Conservation (phyloP, 2,888 invertebrate genomes). For the Scotopteryx bipunctaria region DNA sequence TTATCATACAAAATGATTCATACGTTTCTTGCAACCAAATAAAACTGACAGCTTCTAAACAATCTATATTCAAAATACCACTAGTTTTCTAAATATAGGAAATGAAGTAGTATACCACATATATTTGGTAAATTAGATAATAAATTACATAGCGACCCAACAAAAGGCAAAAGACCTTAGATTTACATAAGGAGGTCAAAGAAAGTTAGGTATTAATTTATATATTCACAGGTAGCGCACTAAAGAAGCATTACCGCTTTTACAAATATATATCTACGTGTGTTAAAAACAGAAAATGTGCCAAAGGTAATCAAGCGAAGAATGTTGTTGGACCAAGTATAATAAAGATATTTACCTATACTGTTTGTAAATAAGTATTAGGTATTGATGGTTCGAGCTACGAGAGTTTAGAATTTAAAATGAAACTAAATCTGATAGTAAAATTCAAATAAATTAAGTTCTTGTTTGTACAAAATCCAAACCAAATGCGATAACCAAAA, state of each 20-base stretch:
- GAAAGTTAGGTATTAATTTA: conserved; percentile 27
- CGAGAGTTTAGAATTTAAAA: too few species aligned
- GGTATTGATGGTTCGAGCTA: too few species aligned
- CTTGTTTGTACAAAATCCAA: too few species aligned
- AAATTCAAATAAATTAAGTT: too few species aligned
- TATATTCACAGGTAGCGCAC: conserved; percentile 20
- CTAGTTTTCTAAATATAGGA: too few species aligned
- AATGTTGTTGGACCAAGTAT: conserved; percentile 7
- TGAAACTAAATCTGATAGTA: too few species aligned
- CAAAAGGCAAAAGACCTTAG: not conserved
- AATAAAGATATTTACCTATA: not conserved
- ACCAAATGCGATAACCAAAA: too few species aligned
- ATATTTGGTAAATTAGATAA: too few species aligned
- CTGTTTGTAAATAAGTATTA: conserved; percentile 10
- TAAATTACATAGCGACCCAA: not conserved
- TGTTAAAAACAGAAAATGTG: conserved; percentile 13
- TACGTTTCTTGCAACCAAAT: not conserved
- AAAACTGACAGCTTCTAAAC: not conserved
- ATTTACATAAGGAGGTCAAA: conserved; percentile 25
- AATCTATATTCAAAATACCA: not conserved
- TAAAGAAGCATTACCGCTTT: conserved; percentile 15
- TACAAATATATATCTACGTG: conserved; percentile 11
- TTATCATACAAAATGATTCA: not conserved
- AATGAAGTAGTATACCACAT: too few species aligned
- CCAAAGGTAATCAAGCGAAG: conserved; percentile 3